Base-by-base conservation (phyloP, 1,140 invertebrate genomes). In the Hirudo medicinalis region DNA sequence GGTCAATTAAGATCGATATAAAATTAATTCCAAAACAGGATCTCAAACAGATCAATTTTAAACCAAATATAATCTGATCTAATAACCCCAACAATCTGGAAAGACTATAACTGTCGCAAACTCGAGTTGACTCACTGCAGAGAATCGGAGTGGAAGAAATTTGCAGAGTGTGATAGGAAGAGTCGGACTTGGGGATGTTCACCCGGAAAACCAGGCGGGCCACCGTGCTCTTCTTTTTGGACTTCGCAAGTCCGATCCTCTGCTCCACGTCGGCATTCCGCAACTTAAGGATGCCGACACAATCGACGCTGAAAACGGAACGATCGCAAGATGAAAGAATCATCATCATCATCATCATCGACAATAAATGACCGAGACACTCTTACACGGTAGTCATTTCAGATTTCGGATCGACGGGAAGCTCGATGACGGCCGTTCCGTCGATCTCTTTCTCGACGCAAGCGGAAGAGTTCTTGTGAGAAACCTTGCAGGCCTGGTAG, bases 241-340 rank as follows among this genome's bases (percentile, higher is more conserved):
- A 77, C 72, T 80, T 79, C 13, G 76, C 76, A 11, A 79, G 53
- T 67, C 90, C 82, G 90, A 91, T 76, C 73, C 92, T 86, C 78
- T 94, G 91, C 80, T 95, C 92, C 36, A 96, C 92, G 82, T 97
- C 93, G 11, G 96, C 93, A 83, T 96, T 96, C 72, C 94, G 86
- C 80, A 97, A 90, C 84, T 96, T 90, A n/a, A 90, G 78, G 73
- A 87, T 87, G 70, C 86, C 86, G 70, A 87, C 84, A 78, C 86
- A 87, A 78, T 87, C 86, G 76, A 85, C 81, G 69, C 85, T 86
- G 75, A 22, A 76, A 76, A 2, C 49, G 22, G 22, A 25, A n/a
- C 3, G n/a, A 36, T 8, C 22, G 8, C 19, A 17, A 6, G n/a
- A 20, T 70, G 32, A 40, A 70, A n/a, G 29, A 53, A 32, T 1